Evolutionary conservation across 2,888 invertebrate species (phyloP), one percentile per base, ranked within the genome.

Genomic region (Coleophora flavipennella): DNA sequence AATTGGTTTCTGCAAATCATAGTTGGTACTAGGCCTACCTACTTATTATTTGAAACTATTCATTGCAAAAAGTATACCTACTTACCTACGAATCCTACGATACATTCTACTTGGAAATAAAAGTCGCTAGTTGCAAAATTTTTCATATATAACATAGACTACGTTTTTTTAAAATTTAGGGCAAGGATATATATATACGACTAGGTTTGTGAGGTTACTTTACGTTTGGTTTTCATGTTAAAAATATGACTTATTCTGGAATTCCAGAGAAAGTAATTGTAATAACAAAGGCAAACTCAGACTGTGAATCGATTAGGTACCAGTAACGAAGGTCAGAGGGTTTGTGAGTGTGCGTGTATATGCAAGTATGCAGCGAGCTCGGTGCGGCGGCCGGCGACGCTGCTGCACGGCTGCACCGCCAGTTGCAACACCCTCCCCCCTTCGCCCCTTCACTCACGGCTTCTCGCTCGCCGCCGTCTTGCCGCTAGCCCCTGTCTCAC

Each of bases 381-480:
- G 69, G 72, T 78, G 79, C 81, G 78, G 77, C 79, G 75, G 73
- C 72, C 81, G 78, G 77, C 79, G 75, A 73, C 72, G 79, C 80
- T 83, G 84, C 84, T 83, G 81, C 84, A 83, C 79, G 84, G 79
- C 81, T 80, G 80, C 84, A 81, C 78, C 79, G 83, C 77, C 67
- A 69, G 81, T 81, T 84, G 84, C 84, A 83, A 80, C 79, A 80
- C 84, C 81, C 84, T 81, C 83, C 81, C 84, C 83, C 79, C 83
- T 76, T 80, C 79, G 63, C 84, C 83, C 79, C 83, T 76, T 80
- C 79, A 63, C 77, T 80, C 78, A 70, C 78, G 76, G 73, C 72
- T 80, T 80, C 81, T 81, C 83, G 71, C 78, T 81, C 84, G 78
- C 71, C 72, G 78, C 73, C 76, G 81, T 79, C 83, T 81, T 79